Base-by-base conservation (phyloP, 2,888 invertebrate genomes). In the Lapara coniferarum region DNA sequence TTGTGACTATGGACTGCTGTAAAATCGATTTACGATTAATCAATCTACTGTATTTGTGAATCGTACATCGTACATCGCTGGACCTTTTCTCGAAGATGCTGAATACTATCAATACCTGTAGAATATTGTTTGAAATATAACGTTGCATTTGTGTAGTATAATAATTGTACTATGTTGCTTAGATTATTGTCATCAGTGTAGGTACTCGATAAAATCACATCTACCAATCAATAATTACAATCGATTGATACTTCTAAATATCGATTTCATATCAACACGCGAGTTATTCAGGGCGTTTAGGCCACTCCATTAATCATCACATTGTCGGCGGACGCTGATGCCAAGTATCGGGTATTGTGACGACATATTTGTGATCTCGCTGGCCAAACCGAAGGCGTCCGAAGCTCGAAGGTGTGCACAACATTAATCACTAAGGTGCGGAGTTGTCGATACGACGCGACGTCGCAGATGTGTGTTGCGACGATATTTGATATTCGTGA, bases 341-440 rank as follows among this genome's bases (percentile, higher is more conserved):
- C 63, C 71, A 67, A 58, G 68, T 68, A 63, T 69, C 66, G 49
- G 66, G 30, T 53, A 56, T 49, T 72, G 73, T 72, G 73, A 74
- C 71, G 72, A 70, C 71, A 75, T 71, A 76, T 78, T 75, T 72
- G 74, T 71, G 75, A 68, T 71, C 74, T 51, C 63, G 55, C 56
- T 13, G 37, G 37, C 37, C 37, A 37, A 37, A 37, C 37, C 37
- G 8, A 37, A 37, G 25, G 37, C 37, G 37, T 37, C 37, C 37
- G 37, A 25, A 25, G 25, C 8, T 6, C 63, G 19, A 63, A 63
- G 63, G 63, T 63, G 63, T 49, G 19, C n/a, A 46, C 46, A 53
- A 63, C 63, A 53, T 70, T 70, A 67, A 73, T 69, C 63, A 63
- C 44, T 6, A 63, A 63, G 63, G 63, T 63, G 63, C 44, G 63